Conservation (phyloP, 2,888 invertebrate genomes). For the Pemphredon lugubris region DNA sequence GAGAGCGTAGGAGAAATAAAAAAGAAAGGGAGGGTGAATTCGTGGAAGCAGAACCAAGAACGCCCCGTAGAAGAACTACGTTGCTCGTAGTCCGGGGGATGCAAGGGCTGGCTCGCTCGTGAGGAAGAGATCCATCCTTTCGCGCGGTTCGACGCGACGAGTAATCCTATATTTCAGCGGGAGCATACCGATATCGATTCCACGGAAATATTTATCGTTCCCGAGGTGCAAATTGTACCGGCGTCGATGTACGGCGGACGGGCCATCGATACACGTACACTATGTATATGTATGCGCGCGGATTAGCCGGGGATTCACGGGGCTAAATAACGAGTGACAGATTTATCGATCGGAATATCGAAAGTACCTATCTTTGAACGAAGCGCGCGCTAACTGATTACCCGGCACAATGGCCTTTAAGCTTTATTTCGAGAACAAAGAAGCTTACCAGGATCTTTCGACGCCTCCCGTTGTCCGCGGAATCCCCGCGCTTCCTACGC, state of each 20-base stretch:
- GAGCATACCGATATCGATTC: not conserved
- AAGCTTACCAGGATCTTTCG: slow-evolving; percentile 15
- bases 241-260: too few relatives aligned
- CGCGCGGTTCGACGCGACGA: slow-evolving; percentile 4
- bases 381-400: slow-evolving; percentile 15
- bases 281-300: too few relatives aligned
- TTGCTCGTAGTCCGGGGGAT: slow-evolving; percentile 7
- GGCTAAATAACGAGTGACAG: not conserved
- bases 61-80: too few relatives aligned
- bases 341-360: slow-evolving; percentile 12
- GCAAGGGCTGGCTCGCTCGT: slow-evolving; percentile 18
- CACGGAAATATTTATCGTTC: slow-evolving; percentile 23
- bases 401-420: slow-evolving; percentile 3
- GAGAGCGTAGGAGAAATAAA: too few relatives aligned
- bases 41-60: too few relatives aligned
- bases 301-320: not conserved
- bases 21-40: too few relatives aligned
- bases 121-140: slow-evolving; percentile 13
- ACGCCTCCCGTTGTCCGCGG: too few relatives aligned
- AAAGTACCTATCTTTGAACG: not conserved
- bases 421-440: slow-evolving; percentile 5
- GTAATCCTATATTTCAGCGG: slow-evolving; percentile 10
- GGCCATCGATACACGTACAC: too few relatives aligned
- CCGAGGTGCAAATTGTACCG: slow-evolving; percentile 9
- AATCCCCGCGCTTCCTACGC: too few relatives aligned